Base-by-base conservation (phyloP, 2,888 invertebrate genomes). In the Hemistola chrysoprasaria region DNA sequence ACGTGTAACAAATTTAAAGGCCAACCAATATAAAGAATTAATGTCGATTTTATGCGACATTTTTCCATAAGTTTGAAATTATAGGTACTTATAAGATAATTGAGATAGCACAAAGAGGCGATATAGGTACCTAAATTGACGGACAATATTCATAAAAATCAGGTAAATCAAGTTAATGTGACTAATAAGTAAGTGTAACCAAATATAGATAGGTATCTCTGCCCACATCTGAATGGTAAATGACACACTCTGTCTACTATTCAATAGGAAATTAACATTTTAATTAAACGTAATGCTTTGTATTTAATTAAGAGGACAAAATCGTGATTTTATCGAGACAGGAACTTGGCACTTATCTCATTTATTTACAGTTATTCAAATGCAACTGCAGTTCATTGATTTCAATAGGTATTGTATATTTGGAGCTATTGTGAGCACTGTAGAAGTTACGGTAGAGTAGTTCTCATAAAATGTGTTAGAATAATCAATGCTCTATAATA, bases 201-300 rank as follows among this genome's bases (percentile, higher is more conserved):
- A 44, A 44, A 44, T 38, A 44, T 23, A 44, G 38, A 44, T 46
- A 46, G 36, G 45, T 46, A 46, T 37, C 40, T 37, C 40, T 26
- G 37, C 33, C 37, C 40, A 46, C 45, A 33, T 39, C 38, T 34
- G 30, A 44, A 39, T 44, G 38, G 34, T 33, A 26, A 43, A 38
- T 35, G 30, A 22, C 38, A 22, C 43, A 42, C 28, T 28, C 4
- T n/a, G 34, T 29, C 25, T 50, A 50, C 39, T 46, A 56, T 52
- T 56, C 53, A 54, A 47, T 56, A 39, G 23, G 6, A 41, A 53
- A 57, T 62, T 58, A 40, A 59, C 53, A 62, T 63, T 59, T 59
- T 50, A 63, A 56, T 62, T 53, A 49, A 56, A 48, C 41, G 27
- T 29, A 38, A 41, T 44, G 40, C 24, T 47, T 47, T 44, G 29